phyloP scores from a whole-genome alignment of 1,140 invertebrate genomes.

The Euura saliciscinereae region DNA sequence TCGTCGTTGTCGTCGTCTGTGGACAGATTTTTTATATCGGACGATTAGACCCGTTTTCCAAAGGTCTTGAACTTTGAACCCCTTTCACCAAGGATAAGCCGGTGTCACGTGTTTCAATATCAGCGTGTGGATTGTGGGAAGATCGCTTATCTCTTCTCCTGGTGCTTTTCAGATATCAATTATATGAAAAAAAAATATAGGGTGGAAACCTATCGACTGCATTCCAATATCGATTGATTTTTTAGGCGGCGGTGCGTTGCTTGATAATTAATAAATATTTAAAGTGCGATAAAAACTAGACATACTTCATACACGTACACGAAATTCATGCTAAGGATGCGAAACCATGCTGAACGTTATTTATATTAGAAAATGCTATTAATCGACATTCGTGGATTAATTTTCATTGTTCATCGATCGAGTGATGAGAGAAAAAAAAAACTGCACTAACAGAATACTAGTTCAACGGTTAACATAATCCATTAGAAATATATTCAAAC shows the following conservation, averaged over 20 bases:
- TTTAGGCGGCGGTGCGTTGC: neutral
- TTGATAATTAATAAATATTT: neutral
- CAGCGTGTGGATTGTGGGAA: neutral
- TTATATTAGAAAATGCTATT: too few species aligned
- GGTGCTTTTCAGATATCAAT: neutral
- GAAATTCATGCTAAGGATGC: neutral
- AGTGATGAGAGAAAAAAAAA: too few species aligned
- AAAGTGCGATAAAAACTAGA: neutral
- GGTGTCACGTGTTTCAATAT: conserved; percentile 9
- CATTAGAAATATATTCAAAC: too few species aligned
- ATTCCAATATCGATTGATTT: conserved; percentile 3
- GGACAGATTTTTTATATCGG: conserved; percentile 48
- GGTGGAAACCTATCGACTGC: neutral
- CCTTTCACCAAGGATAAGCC: conserved; percentile 3
- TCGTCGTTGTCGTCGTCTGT: conserved; percentile 65
- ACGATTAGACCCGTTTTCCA: neutral
- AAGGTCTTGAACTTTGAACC: neutral
- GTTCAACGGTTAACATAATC: too few species aligned
- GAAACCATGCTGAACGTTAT: too few species aligned
- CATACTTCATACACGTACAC: neutral
- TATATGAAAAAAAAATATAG: neutral
- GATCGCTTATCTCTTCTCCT: neutral
- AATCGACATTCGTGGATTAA: too few species aligned
- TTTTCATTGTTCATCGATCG: too few species aligned
- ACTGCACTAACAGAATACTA: too few species aligned